These are phyloP conservation scores for Gymnopithys bicolor DNA, from an alignment of 2,797 vertebrate species.

Conservation along the genomic window DNA sequence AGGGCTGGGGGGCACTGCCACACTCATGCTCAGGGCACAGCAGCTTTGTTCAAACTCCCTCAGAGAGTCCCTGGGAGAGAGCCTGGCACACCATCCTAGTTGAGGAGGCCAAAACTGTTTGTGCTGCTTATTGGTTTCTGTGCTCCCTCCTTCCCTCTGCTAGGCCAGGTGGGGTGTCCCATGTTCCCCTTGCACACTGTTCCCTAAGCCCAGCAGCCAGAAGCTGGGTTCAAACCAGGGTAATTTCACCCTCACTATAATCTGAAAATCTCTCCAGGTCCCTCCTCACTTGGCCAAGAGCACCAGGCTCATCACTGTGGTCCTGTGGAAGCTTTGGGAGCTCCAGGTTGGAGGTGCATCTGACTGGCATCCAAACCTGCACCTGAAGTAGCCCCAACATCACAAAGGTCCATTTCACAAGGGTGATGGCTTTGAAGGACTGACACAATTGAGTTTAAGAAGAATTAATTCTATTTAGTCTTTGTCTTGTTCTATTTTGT, in stretches of 20 bases:
- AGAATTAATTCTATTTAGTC: neutral
- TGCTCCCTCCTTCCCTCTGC: neutral
- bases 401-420: neutral
- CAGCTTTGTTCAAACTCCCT: neutral
- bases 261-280: neutral
- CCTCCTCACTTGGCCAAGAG: neutral
- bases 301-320: fast-evolving
- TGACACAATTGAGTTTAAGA: neutral
- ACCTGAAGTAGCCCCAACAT: fast-evolving
- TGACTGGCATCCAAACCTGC: neutral
- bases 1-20: neutral
- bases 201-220: neutral
- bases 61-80: neutral
- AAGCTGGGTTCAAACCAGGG: neutral
- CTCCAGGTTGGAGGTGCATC: fast-evolving
- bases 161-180: neutral
- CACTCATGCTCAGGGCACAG: neutral
- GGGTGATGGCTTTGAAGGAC: neutral
- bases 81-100: fast-evolving
- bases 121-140: fast-evolving
- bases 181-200: fast-evolving
- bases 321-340: neutral
- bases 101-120: neutral
- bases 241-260: neutral
- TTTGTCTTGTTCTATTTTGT: neutral